Percentiles rank a stretch among this genome's conserved stretches.
phyloP scores from a whole-genome alignment of 2,888 invertebrate genomes.

The Tenthredo scrophulariae region DNA sequence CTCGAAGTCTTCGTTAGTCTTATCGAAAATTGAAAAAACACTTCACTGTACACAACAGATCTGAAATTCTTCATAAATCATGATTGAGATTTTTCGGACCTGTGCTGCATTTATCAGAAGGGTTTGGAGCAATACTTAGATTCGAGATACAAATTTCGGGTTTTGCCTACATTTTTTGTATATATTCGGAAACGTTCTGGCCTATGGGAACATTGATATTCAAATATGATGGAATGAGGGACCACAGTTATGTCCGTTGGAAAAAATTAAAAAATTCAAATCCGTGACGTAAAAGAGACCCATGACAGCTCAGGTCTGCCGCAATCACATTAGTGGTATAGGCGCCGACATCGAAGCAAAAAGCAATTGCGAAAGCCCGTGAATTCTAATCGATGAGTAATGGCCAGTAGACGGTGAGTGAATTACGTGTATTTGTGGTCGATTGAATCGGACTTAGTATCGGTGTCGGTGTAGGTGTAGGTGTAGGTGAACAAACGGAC shows the following conservation, averaged over 20 bases:
- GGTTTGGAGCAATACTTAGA: no score
- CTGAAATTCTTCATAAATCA: not conserved
- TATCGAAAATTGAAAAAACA: not conserved
- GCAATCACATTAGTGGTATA: not conserved
- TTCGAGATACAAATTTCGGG: no score
- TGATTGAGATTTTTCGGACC: no score
- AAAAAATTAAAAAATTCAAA: not conserved
- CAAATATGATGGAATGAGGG: no score
- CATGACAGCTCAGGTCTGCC: not conserved
- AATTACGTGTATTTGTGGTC: constrained; percentile 40
- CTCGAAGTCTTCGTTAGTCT: not conserved
- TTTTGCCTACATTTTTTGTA: no score
- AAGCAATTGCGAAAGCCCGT: constrained; percentile 47
- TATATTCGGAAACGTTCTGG: no score
- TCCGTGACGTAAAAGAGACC: constrained; percentile 1
- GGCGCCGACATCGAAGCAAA: constrained; percentile 43
- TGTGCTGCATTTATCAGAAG: no score
- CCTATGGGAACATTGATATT: no score
- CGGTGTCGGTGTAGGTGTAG: not conserved
- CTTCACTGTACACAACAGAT: not conserved
- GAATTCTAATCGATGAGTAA: constrained; percentile 54
- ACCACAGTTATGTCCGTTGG: no score
- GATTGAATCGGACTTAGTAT: not conserved
- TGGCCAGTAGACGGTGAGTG: constrained; percentile 33
- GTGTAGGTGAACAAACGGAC: constrained; percentile 43